Percentiles rank a stretch among this genome's conserved stretches.
Conservation (phyloP, 2,888 invertebrate species). For the Tenthredo distinguenda region DNA sequence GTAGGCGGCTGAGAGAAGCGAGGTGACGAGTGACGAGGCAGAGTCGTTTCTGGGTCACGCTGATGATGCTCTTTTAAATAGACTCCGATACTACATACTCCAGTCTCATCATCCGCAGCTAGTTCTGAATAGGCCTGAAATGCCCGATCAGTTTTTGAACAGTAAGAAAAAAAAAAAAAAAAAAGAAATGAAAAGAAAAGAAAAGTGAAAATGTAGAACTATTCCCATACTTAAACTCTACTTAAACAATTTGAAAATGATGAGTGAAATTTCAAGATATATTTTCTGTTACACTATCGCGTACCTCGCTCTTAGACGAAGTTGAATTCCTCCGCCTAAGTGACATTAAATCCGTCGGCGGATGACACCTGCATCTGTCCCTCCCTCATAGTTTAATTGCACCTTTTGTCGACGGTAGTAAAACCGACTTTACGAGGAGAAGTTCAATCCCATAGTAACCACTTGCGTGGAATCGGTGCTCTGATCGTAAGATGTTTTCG, state of each 20-base stretch:
- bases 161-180: background rate
- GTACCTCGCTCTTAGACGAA: background rate
- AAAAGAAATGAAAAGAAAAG: background rate
- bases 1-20: slow-evolving; percentile 3
- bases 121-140: slow-evolving; percentile 23
- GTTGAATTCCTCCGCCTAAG: background rate
- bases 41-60: slow-evolving; percentile 41
- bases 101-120: background rate
- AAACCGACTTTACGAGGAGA: slow-evolving; percentile 66
- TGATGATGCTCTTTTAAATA: slow-evolving; percentile 41
- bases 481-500: slow-evolving; percentile 6
- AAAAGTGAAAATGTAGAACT: background rate
- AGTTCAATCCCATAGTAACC: slow-evolving; percentile 53
- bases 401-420: slow-evolving; percentile 62
- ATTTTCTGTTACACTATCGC: background rate
- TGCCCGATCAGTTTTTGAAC: slow-evolving; percentile 18
- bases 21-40: slow-evolving; percentile 38
- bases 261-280: background rate
- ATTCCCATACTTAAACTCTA: background rate
- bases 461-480: background rate
- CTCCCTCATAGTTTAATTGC: slow-evolving; percentile 64
- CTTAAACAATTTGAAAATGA: background rate
- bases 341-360: background rate
- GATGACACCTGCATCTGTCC: slow-evolving; percentile 44
- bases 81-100: slow-evolving; percentile 24